Conservation (phyloP, 30 jellyfish, hydroid and myxozoan genomes). For the Hydractinia echinata region DNA sequence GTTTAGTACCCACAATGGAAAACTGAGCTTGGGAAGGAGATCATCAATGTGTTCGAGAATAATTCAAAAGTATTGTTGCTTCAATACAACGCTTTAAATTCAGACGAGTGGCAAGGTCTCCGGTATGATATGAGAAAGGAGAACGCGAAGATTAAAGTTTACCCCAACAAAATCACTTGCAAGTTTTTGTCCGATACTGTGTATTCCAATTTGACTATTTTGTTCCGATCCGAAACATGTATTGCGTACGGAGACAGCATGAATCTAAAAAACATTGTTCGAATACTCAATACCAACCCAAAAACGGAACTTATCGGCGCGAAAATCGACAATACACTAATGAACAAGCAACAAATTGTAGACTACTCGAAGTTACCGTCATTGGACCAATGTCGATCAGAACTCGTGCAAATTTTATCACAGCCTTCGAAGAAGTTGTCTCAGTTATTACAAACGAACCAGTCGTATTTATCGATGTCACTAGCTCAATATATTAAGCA, state of each 20-base stretch:
- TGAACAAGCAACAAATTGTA: slow-evolving; percentile 43
- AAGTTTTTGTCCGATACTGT: slow-evolving; percentile 41
- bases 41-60: slow-evolving; percentile 36
- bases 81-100: slow-evolving; percentile 47
- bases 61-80: slow-evolving; percentile 43
- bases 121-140: slow-evolving; percentile 49
- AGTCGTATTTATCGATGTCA: slow-evolving; percentile 28
- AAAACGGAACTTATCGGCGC: slow-evolving; percentile 61
- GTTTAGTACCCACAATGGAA: slow-evolving; percentile 35
- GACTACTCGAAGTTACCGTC: slow-evolving; percentile 64
- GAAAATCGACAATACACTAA: slow-evolving; percentile 47
- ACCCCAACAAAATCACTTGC: slow-evolving; percentile 47
- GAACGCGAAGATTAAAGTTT: slow-evolving; percentile 29
- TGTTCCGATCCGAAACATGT: slow-evolving; percentile 50
- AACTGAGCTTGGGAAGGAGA: slow-evolving; percentile 20
- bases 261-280: slow-evolving; percentile 32
- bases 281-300: slow-evolving; percentile 39
- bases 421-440: slow-evolving; percentile 47
- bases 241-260: slow-evolving; percentile 49
- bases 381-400: slow-evolving; percentile 28
- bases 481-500: slow-evolving; percentile 46
- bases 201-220: slow-evolving; percentile 29
- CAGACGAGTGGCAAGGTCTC: slow-evolving; percentile 57
- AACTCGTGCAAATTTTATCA: slow-evolving; percentile 32
- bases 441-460: slow-evolving; percentile 30